Base-by-base conservation (phyloP, 2,888 invertebrate genomes). In the Siphonodentalium dalli region DNA sequence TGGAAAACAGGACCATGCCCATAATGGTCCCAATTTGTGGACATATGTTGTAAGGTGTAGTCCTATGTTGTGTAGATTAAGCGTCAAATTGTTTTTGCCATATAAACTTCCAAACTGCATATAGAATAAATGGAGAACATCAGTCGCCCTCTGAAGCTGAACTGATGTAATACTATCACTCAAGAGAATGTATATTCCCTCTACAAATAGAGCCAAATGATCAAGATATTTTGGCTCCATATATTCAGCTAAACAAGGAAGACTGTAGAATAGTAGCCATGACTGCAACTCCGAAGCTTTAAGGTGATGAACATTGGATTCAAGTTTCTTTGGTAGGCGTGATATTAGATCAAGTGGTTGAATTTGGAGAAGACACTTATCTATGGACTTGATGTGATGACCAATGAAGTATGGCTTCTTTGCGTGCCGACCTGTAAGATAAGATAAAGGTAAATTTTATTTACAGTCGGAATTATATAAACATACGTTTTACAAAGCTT, bases 281-380 rank as follows among this genome's bases (percentile, higher is more conserved):
- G n/a, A 18, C 28, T 56, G 56, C n/a, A 51, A 41, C 41, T 56
- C 56, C 20, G 56, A 49, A 20, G 56, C 56, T 34, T 56, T 51
- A 21, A 39, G 47, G 28, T 56, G 44, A n/a, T n/a, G 24, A 2
- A 44, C 24, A 31, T 46, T 37, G 4, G 29, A 15, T 20, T 56
- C 47, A n/a, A 56, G 11, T 20, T 46, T 28, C 20, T 43, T 34
- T 23, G 56, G 56, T 20, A 51, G 29, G 6, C 56, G 31, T 11
- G 33, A 9, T 24, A 56, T 46, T 8, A 43, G 15, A 41, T 51
- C 51, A 18, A 47, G 39, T 40, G 56, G 56, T 27, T 44, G 34
- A 38, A 56, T 56, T 5, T 24, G 26, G n/a, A 24, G 20, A 6
- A 56, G 21, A 11, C 40, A 37, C 23, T 18, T 23, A 28, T 49